phyloP scores from a whole-genome alignment of 2,888 invertebrate species.

The Rhagium mordax region DNA sequence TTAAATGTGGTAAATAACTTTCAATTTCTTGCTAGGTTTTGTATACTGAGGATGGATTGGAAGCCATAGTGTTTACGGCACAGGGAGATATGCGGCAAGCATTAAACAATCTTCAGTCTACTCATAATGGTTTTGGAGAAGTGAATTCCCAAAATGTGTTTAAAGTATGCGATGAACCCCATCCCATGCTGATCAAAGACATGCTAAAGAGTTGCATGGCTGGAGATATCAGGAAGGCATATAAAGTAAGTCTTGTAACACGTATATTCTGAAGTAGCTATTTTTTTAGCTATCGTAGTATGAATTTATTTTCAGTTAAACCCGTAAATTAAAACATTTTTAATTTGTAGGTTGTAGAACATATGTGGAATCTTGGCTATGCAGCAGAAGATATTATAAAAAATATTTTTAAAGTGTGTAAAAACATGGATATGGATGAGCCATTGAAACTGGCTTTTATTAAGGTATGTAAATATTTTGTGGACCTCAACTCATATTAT shows the following conservation, averaged over 20 bases:
- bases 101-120: constrained; percentile 97
- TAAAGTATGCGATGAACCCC: constrained; percentile 99
- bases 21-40: constrained; percentile 72
- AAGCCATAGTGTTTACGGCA: constrained; percentile 97
- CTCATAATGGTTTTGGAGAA: constrained; percentile 91
- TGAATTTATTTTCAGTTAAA: no score
- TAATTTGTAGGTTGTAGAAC: constrained; percentile 79
- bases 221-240: constrained; percentile 89
- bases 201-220: constrained; percentile 90
- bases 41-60: constrained; percentile 93
- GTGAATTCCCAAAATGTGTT: constrained; percentile 97
- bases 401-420: constrained; percentile 95
- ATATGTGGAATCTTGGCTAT: constrained; percentile 95
- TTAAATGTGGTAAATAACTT: background rate
- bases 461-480: no score
- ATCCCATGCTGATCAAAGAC: constrained; percentile 92
- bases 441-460: constrained; percentile 80
- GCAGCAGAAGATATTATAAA: constrained; percentile 97
- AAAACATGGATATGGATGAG: constrained; percentile 87
- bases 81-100: constrained; percentile 99
- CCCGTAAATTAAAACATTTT: no score
- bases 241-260: constrained; percentile 73
- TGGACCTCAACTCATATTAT: no score
- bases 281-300: no score
- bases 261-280: no score